Conservation (phyloP, 2,113 vertebrate genomes). For the Seriola rivoliana region DNA sequence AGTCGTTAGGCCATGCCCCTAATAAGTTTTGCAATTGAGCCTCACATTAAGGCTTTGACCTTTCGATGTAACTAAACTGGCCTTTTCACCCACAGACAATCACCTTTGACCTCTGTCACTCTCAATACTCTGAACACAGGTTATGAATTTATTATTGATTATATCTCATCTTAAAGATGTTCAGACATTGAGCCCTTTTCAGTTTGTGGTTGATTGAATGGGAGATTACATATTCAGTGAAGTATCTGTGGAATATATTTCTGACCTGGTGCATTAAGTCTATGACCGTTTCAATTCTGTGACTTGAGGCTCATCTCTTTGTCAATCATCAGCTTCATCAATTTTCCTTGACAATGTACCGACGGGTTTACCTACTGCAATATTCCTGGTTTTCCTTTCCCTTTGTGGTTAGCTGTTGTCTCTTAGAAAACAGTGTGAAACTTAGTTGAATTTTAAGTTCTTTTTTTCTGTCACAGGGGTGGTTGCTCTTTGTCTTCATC, state of each 20-base stretch:
- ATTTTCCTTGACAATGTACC: neutral
- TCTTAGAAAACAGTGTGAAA: neutral
- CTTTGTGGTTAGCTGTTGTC: neutral
- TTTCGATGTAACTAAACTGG: constrained; percentile 81
- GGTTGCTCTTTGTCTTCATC: constrained; percentile 28
- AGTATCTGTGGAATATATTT: constrained; percentile 23
- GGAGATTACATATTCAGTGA: constrained; percentile 7
- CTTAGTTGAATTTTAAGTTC: neutral
- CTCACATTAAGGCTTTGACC: constrained; percentile 84
- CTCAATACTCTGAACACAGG: constrained; percentile 45
- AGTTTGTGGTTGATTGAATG: constrained; percentile 22
- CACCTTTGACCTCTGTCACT: constrained; percentile 83
- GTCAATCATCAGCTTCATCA: neutral
- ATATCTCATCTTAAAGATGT: constrained; percentile 55
- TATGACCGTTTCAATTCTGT: neutral
- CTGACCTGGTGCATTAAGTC: neutral
- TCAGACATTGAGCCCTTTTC: constrained; percentile 61
- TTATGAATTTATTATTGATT: constrained; percentile 80
- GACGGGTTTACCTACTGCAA: neutral
- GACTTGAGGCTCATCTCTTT: neutral
- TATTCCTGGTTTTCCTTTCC: neutral
- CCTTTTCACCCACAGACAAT: constrained; percentile 81
- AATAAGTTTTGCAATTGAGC: constrained; percentile 76
- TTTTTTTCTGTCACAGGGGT: neutral
- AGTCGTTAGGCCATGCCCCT: constrained; percentile 75